A percentile compares a stretch with the other conserved stretches of the same genome.
Evolutionary conservation across 1,140 invertebrate species (phyloP).

Genomic region (Drosophila auraria): DNA sequence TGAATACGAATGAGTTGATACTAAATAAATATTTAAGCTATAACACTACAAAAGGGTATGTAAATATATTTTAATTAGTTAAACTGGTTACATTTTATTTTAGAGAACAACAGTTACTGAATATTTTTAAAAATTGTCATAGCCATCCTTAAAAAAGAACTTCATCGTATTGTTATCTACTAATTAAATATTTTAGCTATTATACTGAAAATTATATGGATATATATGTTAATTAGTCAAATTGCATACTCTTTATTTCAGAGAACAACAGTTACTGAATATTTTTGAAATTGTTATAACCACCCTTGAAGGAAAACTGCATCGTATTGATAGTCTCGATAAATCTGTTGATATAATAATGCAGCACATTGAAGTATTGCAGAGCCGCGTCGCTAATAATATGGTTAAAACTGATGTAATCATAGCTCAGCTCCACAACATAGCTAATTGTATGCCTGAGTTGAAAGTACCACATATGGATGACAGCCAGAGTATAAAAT

Average conservation of each 20-base stretch:
- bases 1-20: no score
- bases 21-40: no score
- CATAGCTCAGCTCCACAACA: slow-evolving; percentile 89
- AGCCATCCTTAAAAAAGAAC: no score
- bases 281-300: slow-evolving; percentile 95
- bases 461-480: not conserved
- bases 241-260: slow-evolving; percentile 86
- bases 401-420: slow-evolving; percentile 93
- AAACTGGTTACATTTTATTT: no score
- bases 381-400: slow-evolving; percentile 92
- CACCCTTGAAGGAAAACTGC: slow-evolving; percentile 93
- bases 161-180: no score
- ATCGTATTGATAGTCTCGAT: slow-evolving; percentile 94
- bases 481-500: slow-evolving; percentile 23
- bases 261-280: slow-evolving; percentile 94
- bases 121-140: no score
- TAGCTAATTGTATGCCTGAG: slow-evolving; percentile 87
- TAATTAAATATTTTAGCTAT: no score
- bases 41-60: no score
- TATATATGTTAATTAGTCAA: no score
- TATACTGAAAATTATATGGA: no score
- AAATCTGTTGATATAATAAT: slow-evolving; percentile 94
- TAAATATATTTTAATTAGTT: no score
- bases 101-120: no score
- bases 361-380: slow-evolving; percentile 92